Evolutionary conservation across 2,797 vertebrate species (phyloP), one percentile per base, ranked within the genome.

Genomic region (Acestrorhynchus altus): DNA sequence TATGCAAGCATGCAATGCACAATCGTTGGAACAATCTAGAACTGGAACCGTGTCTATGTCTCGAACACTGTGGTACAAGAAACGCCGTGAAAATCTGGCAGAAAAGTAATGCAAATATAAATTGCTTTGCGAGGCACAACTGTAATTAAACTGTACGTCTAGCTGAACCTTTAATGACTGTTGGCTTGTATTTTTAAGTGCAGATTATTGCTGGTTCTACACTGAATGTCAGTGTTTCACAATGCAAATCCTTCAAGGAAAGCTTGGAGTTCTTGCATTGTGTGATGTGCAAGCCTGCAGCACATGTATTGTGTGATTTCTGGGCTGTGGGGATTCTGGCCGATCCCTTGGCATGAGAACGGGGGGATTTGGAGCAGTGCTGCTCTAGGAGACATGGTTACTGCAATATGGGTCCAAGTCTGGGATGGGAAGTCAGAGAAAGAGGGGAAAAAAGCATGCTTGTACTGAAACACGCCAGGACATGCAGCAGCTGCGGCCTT

Each of bases 351-450:
- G 44, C 42, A 46, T 16, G 5, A 13, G 12, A 47, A 13, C 40
- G 44, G 20, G 12, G 26, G 42, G 64, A 24, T 16, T 15, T 47
- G 22, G 64, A 47, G 42, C 65, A 61, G 22, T 44, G 9, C 9
- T 66, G 64, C 6, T 26, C 40, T 39, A 28, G 59, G 59, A 73
- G 44, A 39, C 42, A 54, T 80, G 80, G 83, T 83, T 77, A 78
- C 57, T 28, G 54, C 76, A 85, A 84, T 86, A 86, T 85, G 79
- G 54, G 72, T n/a, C 75, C 82, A 73, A 20, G 59, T 44, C 44
- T 22, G 18, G 74, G 66, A 75, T 51, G 83, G 69, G 81, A 72
- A 49, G 39, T 67, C 20, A 8, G 24, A 63, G 47, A 68, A 69
- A 64, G 57, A 79, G n/a, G n/a, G n/a, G 35, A 79, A 67, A 56